Conservation (phyloP, 2,888 invertebrate genomes). For the Oxycera nigricornis region DNA sequence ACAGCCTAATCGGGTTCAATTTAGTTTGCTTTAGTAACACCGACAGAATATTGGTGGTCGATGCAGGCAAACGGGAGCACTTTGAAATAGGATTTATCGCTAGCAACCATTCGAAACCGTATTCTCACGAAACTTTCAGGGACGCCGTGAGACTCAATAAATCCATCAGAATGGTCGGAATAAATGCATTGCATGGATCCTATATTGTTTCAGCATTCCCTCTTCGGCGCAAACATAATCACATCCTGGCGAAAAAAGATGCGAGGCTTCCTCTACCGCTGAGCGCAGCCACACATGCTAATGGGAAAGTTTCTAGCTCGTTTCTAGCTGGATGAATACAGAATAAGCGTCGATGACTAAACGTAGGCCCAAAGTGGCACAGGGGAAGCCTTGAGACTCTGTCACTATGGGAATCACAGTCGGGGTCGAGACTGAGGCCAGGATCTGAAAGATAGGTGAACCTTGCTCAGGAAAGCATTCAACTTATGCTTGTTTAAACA, state of each 20-base stretch:
- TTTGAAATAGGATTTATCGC: slow-evolving; percentile 27
- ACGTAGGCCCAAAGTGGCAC: not conserved
- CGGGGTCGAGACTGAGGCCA: no score
- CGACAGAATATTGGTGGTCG: no score
- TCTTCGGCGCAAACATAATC: not conserved
- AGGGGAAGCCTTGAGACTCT: not conserved
- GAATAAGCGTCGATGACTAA: slow-evolving; percentile 12
- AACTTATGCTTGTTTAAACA: slow-evolving; percentile 20
- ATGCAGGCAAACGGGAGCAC: not conserved
- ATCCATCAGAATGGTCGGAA: slow-evolving; percentile 8
- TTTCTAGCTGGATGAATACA: slow-evolving; percentile 16
- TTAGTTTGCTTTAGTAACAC: no score
- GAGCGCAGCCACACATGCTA: not conserved
- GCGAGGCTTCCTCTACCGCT: not conserved
- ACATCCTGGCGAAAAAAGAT: not conserved
- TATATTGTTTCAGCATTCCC: not conserved
- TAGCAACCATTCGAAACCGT: slow-evolving; percentile 19
- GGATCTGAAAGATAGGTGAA: not conserved
- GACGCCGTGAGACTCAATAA: not conserved
- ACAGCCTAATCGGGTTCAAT: no score
- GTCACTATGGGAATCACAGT: not conserved
- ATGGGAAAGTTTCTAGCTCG: not conserved
- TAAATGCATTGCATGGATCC: not conserved
- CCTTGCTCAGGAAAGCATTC: not conserved
- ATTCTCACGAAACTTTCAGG: slow-evolving; percentile 1